These are phyloP conservation scores for Lates calcarifer DNA, from an alignment of 2,113 vertebrate species.

Conservation along the genomic window DNA sequence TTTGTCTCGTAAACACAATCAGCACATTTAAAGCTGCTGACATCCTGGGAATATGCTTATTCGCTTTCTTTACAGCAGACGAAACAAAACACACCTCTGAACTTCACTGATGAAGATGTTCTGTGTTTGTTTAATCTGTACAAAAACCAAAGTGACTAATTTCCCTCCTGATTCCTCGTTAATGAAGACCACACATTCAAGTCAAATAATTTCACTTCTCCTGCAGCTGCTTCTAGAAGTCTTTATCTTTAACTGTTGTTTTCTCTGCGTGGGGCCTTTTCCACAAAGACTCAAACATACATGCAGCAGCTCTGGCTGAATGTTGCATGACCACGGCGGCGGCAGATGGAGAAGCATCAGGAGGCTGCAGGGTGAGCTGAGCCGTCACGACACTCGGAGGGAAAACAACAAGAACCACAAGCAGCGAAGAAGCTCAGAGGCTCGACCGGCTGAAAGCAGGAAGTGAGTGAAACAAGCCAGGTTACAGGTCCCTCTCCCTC, in stretches of 20 bases:
- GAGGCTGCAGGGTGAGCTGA: constrained; percentile 29
- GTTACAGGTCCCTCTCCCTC: not conserved
- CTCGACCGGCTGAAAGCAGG: not conserved
- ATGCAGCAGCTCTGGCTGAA: not conserved
- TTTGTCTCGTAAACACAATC: too few species aligned
- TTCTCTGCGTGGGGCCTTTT: not conserved
- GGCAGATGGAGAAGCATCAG: constrained; percentile 44
- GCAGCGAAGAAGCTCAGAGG: not conserved
- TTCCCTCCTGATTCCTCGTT: too few species aligned
- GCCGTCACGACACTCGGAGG: constrained; percentile 2
- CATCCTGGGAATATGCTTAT: too few species aligned
- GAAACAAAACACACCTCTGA: too few species aligned
- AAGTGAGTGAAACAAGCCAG: not conserved
- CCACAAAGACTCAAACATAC: not conserved
- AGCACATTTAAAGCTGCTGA: too few species aligned
- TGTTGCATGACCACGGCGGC: not conserved
- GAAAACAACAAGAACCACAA: not conserved
- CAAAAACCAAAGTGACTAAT: too few species aligned
- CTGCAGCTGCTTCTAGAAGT: not conserved
- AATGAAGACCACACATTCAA: too few species aligned
- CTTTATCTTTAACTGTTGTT: not conserved
- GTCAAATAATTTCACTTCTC: not conserved
- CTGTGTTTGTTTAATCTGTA: too few species aligned
- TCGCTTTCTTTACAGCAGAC: too few species aligned
- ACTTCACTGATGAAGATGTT: too few species aligned